Evolutionary conservation across 2,888 invertebrate species (phyloP), one percentile per base, ranked within the genome.

Genomic region (Tanytarsus gracilentus): DNA sequence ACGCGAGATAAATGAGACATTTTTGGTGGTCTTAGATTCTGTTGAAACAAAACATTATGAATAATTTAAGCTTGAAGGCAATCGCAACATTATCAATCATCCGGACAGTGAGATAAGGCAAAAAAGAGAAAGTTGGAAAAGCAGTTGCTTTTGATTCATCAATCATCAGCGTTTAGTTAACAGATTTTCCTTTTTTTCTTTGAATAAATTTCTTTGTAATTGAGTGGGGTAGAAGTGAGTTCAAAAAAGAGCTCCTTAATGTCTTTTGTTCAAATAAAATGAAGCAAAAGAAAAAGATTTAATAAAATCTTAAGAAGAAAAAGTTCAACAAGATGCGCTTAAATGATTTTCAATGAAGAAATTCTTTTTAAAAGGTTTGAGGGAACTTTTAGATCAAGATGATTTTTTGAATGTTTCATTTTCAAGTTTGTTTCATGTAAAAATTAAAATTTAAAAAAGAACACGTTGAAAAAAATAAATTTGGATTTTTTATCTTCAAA

Each of bases 1-100:
- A n/a, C 33, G 25, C 21, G 36, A 36, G 23, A 56, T 58, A 29
- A 40, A 58, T 36, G 48, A 58, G 26, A 48, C 26, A 27, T 44
- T 29, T 58, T 58, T 58, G 33, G 29, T 16, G 16, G 16, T 25
- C 27, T 44, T 16, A 39, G 30, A 58, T 27, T 48, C 7, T 3
- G 18, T 29, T 29, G 25, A 36, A 53, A 53, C 21, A 56, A 40
- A 48, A 58, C 58, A 58, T 58, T 58, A 58, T 58, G 58, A 58
- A 58, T 58, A 48, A 58, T 58, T 58, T 29, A 58, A n/a, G 58
- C 58, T 58, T 58, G 18, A 26, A n/a, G 30, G 58, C 55, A 36
- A 27, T 58, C 48, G 29, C 11, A 48, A 58, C 58, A 58, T 58
- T 58, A 58, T 58, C 58, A 58, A 58, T 58, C 58, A 58, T 40